Base-by-base conservation (phyloP, 2,888 invertebrate genomes). In the Acleris holmiana region DNA sequence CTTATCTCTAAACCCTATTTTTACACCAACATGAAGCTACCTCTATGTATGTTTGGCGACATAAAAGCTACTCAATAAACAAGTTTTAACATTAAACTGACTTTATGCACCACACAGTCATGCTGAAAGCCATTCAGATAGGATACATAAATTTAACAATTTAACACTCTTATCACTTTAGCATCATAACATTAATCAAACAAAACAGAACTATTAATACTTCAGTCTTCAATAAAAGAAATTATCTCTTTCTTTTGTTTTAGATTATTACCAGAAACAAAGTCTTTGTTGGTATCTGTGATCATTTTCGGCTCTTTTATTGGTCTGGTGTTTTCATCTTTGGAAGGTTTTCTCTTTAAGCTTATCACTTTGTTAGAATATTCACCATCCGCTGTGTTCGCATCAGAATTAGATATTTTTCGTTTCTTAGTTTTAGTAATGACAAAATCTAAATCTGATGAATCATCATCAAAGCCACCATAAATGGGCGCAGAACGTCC, bases 381-480 rank as follows among this genome's bases (percentile, higher is more conserved):
- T 7, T 82, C 74, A 44, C 80, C 80, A 69, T 88, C 86, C 64
- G 62, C 71, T 17, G 73, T 69, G 68, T 76, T 80, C 13, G 77
- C 75, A 13, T 91, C 91, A 76, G 82, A 83, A 41, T 70, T 73
- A 0, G 89, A 89, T 7, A 86, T 71, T 71, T 89, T 92, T 67
- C 91, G 83, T 63, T 86, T 89, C 67, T 89, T 92, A 15, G 85
- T 74, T 71, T 89, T 91, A 63, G 86, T 82, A 1, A 87, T 77
- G 46, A 86, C 81, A 75, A 88, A 86, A 70, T 91, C 90, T 70
- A 88, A 76, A 70, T 92, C 92, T 40, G 88, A 85, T 0, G 89
- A 88, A 66, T 92, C 91, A 75, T 91, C 92, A 82, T 91, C 91
- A 75, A 87, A 86, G 5, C 85, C 89, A 55, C 85, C 82, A 76